Base-by-base conservation (phyloP, 1,140 invertebrate genomes). In the Papilio helenus region DNA sequence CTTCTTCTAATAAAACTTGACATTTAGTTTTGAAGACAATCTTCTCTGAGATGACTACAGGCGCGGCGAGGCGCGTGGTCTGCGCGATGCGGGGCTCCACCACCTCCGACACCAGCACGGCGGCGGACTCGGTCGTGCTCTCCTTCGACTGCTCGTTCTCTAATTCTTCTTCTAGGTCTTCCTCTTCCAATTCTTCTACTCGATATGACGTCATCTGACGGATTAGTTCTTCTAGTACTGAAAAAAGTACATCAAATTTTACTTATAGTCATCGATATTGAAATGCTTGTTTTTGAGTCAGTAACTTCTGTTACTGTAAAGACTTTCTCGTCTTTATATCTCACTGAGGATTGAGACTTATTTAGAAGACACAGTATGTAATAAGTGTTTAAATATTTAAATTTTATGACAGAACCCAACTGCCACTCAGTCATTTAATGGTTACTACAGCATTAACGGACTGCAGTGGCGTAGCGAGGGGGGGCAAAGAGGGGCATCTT, bases 141-240 rank as follows among this genome's bases (percentile, higher is more conserved):
- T 92, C 73, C 81, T 82, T 82, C 87, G 80, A 72, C 79, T 58
- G 82, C 80, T 91, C 87, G 7, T 82, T 78, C 20, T 89, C 86
- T 9, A 87, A 58, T 18, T 89, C 87, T 7, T 90, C 85, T 39
- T 89, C 88, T 8, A 85, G 81, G 34, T 95, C 91, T 78, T 95
- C 90, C n/a, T 94, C 95, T 71, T 94, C 91, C 23, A 95, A 93
- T 58, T 96, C 95, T 18, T 95, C 95, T 55, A 96, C 86, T 85
- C 90, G 88, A 51, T 92, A 95, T 1, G 95, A 91, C 20, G 96
- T 96, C 87, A 97, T 95, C 90, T 96, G 96, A 83, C 95, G 91
- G 77, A 97, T 96, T 2, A 97, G 88, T 85, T 97, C 96, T 94
- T 97, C 96, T 84, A 97, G 91, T 46, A 96, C 95, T 95, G 86